Conservation (phyloP, 2,888 invertebrate genomes). For the Folsomia candida region DNA sequence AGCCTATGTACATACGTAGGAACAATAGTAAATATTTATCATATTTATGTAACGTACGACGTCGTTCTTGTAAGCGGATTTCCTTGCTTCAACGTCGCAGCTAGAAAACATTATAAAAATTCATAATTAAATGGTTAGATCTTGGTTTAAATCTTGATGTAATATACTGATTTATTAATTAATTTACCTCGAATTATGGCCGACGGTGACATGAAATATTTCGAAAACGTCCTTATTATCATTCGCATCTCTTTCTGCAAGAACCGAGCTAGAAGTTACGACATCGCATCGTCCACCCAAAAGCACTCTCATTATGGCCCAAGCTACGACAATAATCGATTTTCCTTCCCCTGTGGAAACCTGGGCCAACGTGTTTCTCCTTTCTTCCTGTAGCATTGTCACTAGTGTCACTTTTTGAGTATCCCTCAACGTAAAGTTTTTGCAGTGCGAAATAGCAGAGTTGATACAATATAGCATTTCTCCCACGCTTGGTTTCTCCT, state of each 20-base stretch:
- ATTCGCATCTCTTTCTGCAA: conserved; percentile 26
- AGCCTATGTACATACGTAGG: too few species aligned
- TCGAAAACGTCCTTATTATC: conserved; percentile 13
- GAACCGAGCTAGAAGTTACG: conserved; percentile 14
- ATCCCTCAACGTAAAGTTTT: neutral
- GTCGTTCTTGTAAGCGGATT: neutral
- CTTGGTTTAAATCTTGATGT: too few species aligned
- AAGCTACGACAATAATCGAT: neutral
- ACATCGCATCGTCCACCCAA: conserved; percentile 9
- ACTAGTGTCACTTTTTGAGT: neutral
- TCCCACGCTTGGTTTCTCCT: neutral
- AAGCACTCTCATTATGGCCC: neutral
- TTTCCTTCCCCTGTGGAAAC: conserved; percentile 2
- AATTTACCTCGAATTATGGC: conserved; percentile 5
- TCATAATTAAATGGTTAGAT: too few species aligned
- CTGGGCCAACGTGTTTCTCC: conserved; percentile 2
- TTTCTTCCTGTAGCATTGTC: neutral
- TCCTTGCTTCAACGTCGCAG: neutral
- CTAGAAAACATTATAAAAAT: neutral
- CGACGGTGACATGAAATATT: conserved; percentile 6
- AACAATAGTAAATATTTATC: too few species aligned
- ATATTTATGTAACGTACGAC: too few species aligned
- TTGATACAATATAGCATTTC: neutral
- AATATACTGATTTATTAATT: neutral
- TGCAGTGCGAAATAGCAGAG: neutral